A percentile compares a stretch with the other conserved stretches of the same genome.
These are phyloP conservation scores for Aplysia californica DNA, from an alignment of 1,140 invertebrate genomes.

Conservation along the genomic window DNA sequence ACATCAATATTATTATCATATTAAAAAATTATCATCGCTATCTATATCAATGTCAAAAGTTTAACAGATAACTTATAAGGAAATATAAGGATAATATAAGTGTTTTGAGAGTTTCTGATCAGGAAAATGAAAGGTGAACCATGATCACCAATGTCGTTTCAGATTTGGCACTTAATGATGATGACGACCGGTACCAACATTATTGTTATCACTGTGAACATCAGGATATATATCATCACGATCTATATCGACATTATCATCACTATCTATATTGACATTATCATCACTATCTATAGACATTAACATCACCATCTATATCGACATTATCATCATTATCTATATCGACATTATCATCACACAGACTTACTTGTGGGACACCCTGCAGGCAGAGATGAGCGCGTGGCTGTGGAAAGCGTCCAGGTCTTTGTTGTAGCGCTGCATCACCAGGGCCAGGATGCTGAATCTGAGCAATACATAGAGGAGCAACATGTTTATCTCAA, in stretches of 20 bases:
- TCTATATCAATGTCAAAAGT: no score
- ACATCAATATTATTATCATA: no score
- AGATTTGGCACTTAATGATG: no score
- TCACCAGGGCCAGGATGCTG: slow-evolving; percentile 9
- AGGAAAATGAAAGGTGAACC: no score
- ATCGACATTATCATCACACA: neutral
- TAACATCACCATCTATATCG: no score
- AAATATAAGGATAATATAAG: no score
- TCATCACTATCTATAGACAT: no score
- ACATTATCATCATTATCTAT: neutral
- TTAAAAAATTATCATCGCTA: no score
- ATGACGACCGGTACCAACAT: neutral
- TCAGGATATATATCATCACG: neutral
- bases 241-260: neutral
- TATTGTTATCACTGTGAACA: neutral
- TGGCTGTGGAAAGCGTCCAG: slow-evolving; percentile 8
- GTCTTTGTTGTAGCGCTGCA: slow-evolving; percentile 9
- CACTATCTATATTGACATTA: neutral
- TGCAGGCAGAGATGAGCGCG: neutral
- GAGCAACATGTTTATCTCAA: neutral
- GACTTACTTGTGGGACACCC: neutral
- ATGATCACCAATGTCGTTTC: no score
- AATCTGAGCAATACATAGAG: slow-evolving; percentile 1
- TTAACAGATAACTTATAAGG: no score
- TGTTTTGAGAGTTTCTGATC: no score